Percentiles rank a stretch among this genome's conserved stretches.
These are phyloP conservation scores for Calliopum simillimum DNA, from an alignment of 2,888 invertebrate genomes.

Conservation along the genomic window DNA sequence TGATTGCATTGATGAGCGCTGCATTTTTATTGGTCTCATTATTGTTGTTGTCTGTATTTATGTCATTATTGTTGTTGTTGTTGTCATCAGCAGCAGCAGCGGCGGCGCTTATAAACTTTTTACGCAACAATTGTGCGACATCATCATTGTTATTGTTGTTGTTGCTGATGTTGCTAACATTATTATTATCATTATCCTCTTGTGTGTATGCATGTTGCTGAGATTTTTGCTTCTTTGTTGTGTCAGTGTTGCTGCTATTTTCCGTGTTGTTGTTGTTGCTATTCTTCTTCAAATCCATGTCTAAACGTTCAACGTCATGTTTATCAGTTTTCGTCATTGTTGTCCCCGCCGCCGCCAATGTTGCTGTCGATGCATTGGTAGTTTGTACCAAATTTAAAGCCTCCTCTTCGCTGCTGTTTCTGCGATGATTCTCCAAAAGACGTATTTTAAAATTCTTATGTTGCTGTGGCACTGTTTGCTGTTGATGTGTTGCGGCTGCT, in stretches of 20 bases:
- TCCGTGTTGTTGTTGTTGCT: slow-evolving; percentile 42
- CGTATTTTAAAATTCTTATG: slow-evolving; percentile 60
- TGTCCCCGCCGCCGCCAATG: slow-evolving; percentile 23
- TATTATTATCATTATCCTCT: slow-evolving; percentile 32
- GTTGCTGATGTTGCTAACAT: slow-evolving; percentile 31
- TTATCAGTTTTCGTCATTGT: not conserved
- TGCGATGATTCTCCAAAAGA: slow-evolving; percentile 58
- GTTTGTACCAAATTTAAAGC: slow-evolving; percentile 65
- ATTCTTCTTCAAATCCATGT: slow-evolving; percentile 14
- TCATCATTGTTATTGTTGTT: slow-evolving; percentile 49
- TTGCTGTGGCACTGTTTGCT: slow-evolving; percentile 28
- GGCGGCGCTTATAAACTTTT: not conserved
- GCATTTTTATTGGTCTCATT: slow-evolving; percentile 49
- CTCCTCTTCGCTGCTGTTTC: slow-evolving; percentile 58
- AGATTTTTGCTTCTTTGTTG: slow-evolving; percentile 16
- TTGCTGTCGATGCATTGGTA: slow-evolving; percentile 39
- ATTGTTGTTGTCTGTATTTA: slow-evolving; percentile 55
- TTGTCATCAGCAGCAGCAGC: slow-evolving; percentile 44
- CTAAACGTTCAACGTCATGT: not conserved
- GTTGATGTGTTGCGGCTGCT: slow-evolving; percentile 49
- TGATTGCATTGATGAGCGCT: slow-evolving; percentile 50
- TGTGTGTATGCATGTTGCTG: slow-evolving; percentile 23
- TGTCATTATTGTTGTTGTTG: slow-evolving; percentile 48
- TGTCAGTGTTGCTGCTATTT: slow-evolving; percentile 15
- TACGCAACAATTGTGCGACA: slow-evolving; percentile 25